These are phyloP conservation scores for Natrix natrix DNA, from an alignment of 2,797 vertebrate genomes.

Conservation along the genomic window DNA sequence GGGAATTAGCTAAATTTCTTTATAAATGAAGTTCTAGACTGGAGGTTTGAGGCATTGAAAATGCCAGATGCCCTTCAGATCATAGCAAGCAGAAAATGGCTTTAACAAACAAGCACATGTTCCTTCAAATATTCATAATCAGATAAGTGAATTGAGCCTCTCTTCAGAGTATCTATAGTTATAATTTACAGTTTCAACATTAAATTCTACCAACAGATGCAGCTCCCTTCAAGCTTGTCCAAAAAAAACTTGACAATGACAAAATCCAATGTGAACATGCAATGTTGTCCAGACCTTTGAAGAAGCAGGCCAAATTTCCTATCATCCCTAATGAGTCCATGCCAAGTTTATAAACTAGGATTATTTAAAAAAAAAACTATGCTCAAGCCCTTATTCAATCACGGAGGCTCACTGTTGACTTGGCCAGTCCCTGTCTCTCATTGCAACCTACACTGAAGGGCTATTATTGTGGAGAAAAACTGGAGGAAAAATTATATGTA, in stretches of 20 bases:
- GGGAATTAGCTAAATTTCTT: not conserved
- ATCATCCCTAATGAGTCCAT: not conserved
- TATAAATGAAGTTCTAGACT: not conserved
- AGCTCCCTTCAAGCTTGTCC: not conserved
- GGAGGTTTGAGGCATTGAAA: not conserved
- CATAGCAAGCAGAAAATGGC: not conserved
- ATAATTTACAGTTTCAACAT: not conserved
- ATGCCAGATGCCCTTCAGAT: not conserved
- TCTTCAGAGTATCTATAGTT: not conserved
- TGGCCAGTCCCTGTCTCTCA: not conserved
- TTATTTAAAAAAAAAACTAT: not conserved
- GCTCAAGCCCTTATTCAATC: not conserved
- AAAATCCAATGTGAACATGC: not conserved
- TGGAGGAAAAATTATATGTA: not conserved
- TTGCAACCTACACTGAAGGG: not conserved
- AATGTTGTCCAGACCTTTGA: not conserved
- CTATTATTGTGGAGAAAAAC: not conserved
- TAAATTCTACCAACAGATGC: not conserved
- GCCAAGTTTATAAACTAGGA: not conserved
- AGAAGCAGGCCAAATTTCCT: not conserved
- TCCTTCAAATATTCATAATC: not conserved
- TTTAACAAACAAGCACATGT: not conserved
- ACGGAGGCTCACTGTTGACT: not conserved
- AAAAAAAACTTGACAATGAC: not conserved
- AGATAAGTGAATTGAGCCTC: not conserved